Base-by-base conservation (phyloP, 2,888 invertebrate genomes). In the Loripinus fragilis region DNA sequence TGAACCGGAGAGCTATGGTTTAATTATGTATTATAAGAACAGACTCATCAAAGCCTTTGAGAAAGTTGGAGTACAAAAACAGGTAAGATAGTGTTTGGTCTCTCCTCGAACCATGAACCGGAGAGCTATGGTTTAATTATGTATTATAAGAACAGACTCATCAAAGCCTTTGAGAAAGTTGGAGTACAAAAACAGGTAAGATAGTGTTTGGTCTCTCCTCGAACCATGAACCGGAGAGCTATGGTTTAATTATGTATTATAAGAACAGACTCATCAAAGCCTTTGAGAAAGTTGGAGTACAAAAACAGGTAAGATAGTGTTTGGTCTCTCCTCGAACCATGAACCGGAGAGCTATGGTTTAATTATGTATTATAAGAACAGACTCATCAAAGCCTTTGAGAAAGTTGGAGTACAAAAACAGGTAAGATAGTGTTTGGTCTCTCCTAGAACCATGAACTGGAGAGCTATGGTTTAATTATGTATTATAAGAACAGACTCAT, bases 1-100 rank as follows among this genome's bases (percentile, higher is more conserved):
- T 42, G 82, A 87, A 7, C 78, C 81, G 8, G 89, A 90, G 7
- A 91, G 91, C 77, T 93, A 90, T 85, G 93, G 93, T 5, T 76
- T 92, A 15, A 90, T 93, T 90, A 85, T 93, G 87, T 93, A 93
- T 76, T 89, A 93, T 77, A 89, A 88, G 66, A 93, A 93, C 77
- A 76, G 93, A 38, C 88, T 93, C 20, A 93, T 93, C 76, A 88
- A 90, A 74, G 92, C 93, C 7, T 93, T 90, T 76, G 93, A 93
- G 74, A 91, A 90, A 86, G 90, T 93, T 20, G 92, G 92, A 50
- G 89, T 87, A 45, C 93, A 12, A 86, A 86, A 77, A 89, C 90
- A 23, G 78, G 92, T 50, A 86, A 87, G 71, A 90, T 92, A 10
- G 90, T 82, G 15, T 90, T 93, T 88, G 93, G 93, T 2, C 93